phyloP scores from a whole-genome alignment of 2,888 invertebrate species.

The Ormyrus nitidulus region DNA sequence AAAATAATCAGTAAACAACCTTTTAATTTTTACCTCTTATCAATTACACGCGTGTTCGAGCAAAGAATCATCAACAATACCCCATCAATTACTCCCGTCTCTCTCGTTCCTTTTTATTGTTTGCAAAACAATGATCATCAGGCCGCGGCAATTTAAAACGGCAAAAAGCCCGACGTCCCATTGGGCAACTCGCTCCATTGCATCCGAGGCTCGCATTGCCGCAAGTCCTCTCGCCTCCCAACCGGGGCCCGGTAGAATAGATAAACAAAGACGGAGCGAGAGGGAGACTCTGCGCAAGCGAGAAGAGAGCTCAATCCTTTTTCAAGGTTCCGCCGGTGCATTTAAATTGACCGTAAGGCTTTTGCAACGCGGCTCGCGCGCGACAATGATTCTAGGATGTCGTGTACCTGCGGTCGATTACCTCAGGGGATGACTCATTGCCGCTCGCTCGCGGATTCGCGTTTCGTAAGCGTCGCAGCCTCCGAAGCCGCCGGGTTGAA shows the following conservation, averaged over 20 bases:
- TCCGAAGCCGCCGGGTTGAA: not conserved
- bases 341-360: slow-evolving; percentile 40
- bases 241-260: too few relatives aligned
- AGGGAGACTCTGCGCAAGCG: slow-evolving; percentile 3
- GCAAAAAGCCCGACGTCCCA: not conserved
- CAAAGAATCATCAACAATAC: too few relatives aligned
- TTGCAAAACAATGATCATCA: too few relatives aligned
- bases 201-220: slow-evolving; percentile 30
- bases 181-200: slow-evolving; percentile 29
- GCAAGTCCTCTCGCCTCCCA: slow-evolving; percentile 28
- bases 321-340: slow-evolving; percentile 40
- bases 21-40: too few relatives aligned
- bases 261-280: too few relatives aligned
- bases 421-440: slow-evolving; percentile 36
- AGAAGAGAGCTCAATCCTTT: not conserved
- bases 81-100: too few relatives aligned
- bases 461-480: slow-evolving; percentile 26
- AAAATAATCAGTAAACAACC: too few relatives aligned
- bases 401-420: slow-evolving; percentile 39
- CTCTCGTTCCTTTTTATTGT: too few relatives aligned
- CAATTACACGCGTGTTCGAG: too few relatives aligned
- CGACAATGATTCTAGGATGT: slow-evolving; percentile 48
- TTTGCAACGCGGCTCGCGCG: slow-evolving; percentile 21
- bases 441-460: not conserved
- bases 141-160: too few relatives aligned